Evolutionary conservation across 2,888 invertebrate genomes (phyloP), one percentile per base, ranked within the genome.

Genomic region (Dynastes grantii): DNA sequence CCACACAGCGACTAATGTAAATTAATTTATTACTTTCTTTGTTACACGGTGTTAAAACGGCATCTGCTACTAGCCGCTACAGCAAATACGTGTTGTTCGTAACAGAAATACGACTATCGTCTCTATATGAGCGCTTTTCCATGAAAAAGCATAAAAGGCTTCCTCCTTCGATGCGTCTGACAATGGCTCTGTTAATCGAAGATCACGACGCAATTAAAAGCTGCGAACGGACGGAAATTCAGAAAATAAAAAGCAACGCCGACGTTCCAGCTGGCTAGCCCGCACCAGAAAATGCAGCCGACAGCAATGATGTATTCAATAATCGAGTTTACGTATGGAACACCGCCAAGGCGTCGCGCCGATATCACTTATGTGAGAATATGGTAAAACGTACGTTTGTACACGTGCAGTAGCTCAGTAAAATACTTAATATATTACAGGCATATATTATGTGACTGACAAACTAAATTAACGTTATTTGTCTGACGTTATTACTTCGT

Each of bases 131-230:
- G 11, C 37, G 73, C 68, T 75, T 75, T 75, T 75, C 73, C 49
- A 45, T 75, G 61, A 61, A 75, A 61, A 61, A 49, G 37, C 61
- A 75, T 75, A 75, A 75, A 75, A 75, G 61, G 40, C 27, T 75
- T 61, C 45, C 61, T 61, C 45, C 61, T 45, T 61, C 61, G 22
- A 61, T 45, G 45, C 61, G 22, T 9, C 22, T 29, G 61, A 75
- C 73, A 75, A 75, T 61, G 61, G 45, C 61, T 27, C 27, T 75
- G 73, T 75, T 75, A 75, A 75, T 61, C 61, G 73, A 75, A 45
- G 61, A 61, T 49, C 63, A 61, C 16, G 73, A 61, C 2, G 73
- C 49, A 75, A 75, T 75, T 75, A 75, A 61, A 61, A 68, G 68
- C 68, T 27, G 45, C 58, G 61, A 61, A 45, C 61, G 49, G 73